phyloP scores from a whole-genome alignment of 2,797 vertebrate species.

The Gobio occitaniae region DNA sequence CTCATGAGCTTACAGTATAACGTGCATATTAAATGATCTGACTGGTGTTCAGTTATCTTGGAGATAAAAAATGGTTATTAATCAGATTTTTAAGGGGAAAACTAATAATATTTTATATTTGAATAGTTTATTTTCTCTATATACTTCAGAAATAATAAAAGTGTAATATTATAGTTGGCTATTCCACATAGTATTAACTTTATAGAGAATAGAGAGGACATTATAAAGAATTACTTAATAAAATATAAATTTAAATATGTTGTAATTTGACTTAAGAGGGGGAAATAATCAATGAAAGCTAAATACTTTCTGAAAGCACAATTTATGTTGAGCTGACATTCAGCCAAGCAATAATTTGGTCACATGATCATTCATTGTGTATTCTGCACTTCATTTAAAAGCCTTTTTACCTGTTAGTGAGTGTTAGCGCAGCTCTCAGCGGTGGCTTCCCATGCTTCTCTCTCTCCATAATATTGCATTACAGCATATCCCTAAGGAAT shows the following conservation, averaged over 20 bases:
- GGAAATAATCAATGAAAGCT: neutral
- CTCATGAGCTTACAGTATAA: neutral
- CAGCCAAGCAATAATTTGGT: slow-evolving; percentile 16
- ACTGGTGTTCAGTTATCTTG: neutral
- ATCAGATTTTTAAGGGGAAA: neutral
- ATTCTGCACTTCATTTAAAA: slow-evolving; percentile 14
- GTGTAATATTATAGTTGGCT: neutral
- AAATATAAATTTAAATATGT: neutral
- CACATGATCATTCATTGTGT: slow-evolving; percentile 18
- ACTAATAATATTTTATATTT: neutral
- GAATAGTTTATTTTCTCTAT: no score
- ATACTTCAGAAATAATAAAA: neutral
- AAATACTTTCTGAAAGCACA: neutral
- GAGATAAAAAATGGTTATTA: neutral
- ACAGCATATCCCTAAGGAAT: slow-evolving; percentile 23
- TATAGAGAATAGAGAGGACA: neutral
- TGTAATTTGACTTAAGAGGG: slow-evolving; percentile 20
- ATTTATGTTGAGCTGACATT: slow-evolving; percentile 22
- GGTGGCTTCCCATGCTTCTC: neutral
- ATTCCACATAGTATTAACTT: neutral
- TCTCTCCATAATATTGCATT: slow-evolving; percentile 14
- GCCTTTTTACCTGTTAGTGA: slow-evolving; percentile 28
- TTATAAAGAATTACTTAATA: neutral
- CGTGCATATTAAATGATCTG: neutral
- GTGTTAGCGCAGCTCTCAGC: slow-evolving; percentile 18